Evolutionary conservation across 2,797 vertebrate species (phyloP), one percentile per base, ranked within the genome.

Genomic region (Ammospiza maritima): DNA sequence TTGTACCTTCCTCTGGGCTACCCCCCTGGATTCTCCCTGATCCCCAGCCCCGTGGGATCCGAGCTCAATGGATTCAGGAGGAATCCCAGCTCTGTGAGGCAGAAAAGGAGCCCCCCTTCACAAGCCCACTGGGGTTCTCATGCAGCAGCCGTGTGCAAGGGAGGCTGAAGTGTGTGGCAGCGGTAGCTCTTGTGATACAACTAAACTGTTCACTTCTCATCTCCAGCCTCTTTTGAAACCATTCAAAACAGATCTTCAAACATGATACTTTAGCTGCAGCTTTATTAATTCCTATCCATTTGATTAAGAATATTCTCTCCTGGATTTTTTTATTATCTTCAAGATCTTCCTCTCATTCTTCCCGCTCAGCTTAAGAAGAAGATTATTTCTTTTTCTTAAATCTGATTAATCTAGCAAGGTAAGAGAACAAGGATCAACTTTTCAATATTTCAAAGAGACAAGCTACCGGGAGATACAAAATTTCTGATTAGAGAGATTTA

Each of bases 371-470:
- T 82, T 88, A 94, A 94, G 91, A 85, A 94, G 84, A 79, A 64
- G 89, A 94, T 95, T 96, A 85, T 90, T 90, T 84, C 73, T 42
- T 66, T 84, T 67, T 56, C 67, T 85, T 67, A 85, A 94, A 93
- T 92, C 89, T 95, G 91, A 94, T 94, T 87, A 91, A 96, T 93
- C 84, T 64, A 81, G 88, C 45, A 71, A 96, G 94, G 91, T 94
- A 94, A 82, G 88, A 95, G 95, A 96, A 94, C 66, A 88, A 85
- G 91, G 94, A 96, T 96, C 91, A 94, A 91, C 80, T 90, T 81
- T 77, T 84, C 58, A 93, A 57, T 94, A 94, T 88, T 88, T 91
- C 85, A 79, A 93, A 93, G 85, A 87, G 71, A 93, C 62, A 61
- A 79, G 89, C 91, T 88, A 76, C 70, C 0, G 0, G 27, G 60